Evolutionary conservation across 2,888 invertebrate genomes (phyloP).

Genomic region (Mythimna pallens): DNA sequence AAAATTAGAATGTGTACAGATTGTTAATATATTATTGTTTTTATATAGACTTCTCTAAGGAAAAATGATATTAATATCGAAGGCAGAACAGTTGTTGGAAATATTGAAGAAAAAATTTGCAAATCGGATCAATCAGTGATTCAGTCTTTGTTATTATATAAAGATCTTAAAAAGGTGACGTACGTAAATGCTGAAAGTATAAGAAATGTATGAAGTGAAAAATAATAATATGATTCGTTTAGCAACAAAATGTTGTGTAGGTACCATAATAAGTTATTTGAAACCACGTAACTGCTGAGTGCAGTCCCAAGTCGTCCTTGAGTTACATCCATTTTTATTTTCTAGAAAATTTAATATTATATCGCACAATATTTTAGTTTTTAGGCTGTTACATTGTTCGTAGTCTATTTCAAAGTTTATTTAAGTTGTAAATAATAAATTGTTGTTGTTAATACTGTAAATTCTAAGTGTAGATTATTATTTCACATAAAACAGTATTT

Average conservation of each 20-base stretch:
- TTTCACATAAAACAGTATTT: conserved; percentile 81
- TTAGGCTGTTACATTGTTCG: conserved; percentile 73
- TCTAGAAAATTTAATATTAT: conserved; percentile 33
- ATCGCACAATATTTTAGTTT: conserved; percentile 65
- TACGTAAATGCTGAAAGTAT: background rate
- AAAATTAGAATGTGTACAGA: conserved; percentile 34
- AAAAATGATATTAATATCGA: conserved; percentile 36
- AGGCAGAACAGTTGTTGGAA: background rate
- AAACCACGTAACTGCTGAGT: background rate
- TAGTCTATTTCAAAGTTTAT: conserved; percentile 71
- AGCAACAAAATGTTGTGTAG: background rate
- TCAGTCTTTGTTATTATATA: background rate
- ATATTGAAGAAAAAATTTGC: background rate
- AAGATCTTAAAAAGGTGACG: conserved; percentile 2
- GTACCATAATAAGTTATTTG: background rate
- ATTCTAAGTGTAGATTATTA: conserved; percentile 69
- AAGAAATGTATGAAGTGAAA: background rate
- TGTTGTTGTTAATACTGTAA: conserved; percentile 75
- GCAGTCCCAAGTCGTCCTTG: background rate
- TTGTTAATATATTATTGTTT: conserved; percentile 42
- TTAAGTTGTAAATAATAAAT: conserved; percentile 76
- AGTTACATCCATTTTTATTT: conserved; percentile 13
- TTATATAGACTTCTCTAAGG: conserved; percentile 44
- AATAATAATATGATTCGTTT: background rate
- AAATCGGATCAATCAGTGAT: conserved; percentile 6